phyloP scores from a whole-genome alignment of 2,113 vertebrate genomes.

The Rhinolophus ferrumequinum region DNA sequence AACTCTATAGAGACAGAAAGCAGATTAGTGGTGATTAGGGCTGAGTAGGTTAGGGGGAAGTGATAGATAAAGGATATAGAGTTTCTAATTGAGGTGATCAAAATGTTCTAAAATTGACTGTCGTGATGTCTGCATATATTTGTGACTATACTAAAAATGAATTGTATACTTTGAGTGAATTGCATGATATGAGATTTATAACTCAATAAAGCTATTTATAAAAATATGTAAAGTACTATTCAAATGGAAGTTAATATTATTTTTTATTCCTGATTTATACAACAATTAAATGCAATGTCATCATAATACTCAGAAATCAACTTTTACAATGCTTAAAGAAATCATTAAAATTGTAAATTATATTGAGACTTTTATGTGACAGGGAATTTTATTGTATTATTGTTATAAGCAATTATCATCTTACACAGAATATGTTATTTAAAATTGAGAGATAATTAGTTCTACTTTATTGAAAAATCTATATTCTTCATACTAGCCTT shows the following conservation, averaged over 20 bases:
- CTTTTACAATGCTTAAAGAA: background rate
- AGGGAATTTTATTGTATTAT: slow-evolving; percentile 17
- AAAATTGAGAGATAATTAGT: slow-evolving; percentile 46
- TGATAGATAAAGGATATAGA: background rate
- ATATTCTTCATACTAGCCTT: slow-evolving; percentile 55
- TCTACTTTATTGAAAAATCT: slow-evolving; percentile 62
- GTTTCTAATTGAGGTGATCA: background rate
- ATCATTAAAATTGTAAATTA: slow-evolving; percentile 35
- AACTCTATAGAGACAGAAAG: background rate
- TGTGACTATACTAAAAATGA: background rate
- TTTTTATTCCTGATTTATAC: slow-evolving; percentile 34
- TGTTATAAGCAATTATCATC: slow-evolving; percentile 27
- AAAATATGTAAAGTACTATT: background rate
- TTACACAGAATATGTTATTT: slow-evolving; percentile 47
- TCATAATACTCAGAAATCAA: slow-evolving; percentile 9
- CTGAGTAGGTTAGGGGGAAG: background rate
- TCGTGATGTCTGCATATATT: background rate
- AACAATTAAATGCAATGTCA: background rate
- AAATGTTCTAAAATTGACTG: background rate
- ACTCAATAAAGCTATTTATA: background rate
- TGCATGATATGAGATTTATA: background rate
- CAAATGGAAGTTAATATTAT: background rate
- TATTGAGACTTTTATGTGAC: background rate
- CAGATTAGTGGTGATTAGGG: background rate
- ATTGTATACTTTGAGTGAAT: background rate